Percentiles rank a stretch among this genome's conserved stretches.
Conservation (phyloP, 2,888 invertebrate species). For the Himalopsyche anomala region DNA sequence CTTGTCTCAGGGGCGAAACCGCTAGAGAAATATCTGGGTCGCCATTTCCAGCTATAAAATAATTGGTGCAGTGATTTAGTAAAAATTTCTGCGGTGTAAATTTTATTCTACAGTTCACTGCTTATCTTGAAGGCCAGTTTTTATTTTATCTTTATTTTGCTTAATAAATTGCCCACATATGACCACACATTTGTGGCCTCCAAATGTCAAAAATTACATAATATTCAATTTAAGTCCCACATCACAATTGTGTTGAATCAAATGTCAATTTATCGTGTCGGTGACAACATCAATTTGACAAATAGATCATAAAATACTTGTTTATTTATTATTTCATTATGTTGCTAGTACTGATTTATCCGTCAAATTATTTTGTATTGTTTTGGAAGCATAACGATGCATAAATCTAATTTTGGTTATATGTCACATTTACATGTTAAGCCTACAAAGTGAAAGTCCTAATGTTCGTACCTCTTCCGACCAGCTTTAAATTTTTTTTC, state of each 20-base stretch:
- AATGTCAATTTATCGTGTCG: neutral
- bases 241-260: conserved; percentile 19
- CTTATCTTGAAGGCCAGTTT: neutral
- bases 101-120: neutral
- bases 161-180: conserved; percentile 2
- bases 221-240: neutral
- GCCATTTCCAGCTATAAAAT: neutral
- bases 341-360: too few species aligned
- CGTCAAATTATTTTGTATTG: too few species aligned
- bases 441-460: too few species aligned
- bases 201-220: conserved; percentile 11
- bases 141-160: conserved; percentile 1
- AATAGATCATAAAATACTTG: neutral
- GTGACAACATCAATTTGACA: neutral
- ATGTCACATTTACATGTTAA: too few species aligned
- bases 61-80: neutral
- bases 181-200: conserved; percentile 22
- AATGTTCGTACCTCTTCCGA: too few species aligned
- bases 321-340: too few species aligned
- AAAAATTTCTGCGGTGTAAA: neutral
- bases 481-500: too few species aligned
- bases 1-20: too few species aligned
- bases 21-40: neutral
- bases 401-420: too few species aligned
- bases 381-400: too few species aligned